These are phyloP conservation scores for Coregonus clupeaformis DNA, from an alignment of 2,113 vertebrate species.

Conservation along the genomic window DNA sequence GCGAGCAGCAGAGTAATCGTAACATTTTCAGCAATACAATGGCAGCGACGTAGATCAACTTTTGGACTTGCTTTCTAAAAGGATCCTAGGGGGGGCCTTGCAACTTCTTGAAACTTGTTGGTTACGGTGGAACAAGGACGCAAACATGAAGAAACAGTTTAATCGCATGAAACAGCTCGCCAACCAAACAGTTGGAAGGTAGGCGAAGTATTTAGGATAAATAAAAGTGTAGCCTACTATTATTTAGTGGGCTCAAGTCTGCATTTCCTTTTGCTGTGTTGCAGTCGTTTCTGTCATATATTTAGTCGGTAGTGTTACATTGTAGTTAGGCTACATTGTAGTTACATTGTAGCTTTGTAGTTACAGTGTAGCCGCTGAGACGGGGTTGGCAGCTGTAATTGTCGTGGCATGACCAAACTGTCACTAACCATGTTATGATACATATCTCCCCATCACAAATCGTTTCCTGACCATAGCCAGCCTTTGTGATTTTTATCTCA, in stretches of 20 bases:
- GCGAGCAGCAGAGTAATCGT: constrained; percentile 10
- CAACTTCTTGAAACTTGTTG: constrained; percentile 45
- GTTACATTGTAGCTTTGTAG: too few relatives aligned
- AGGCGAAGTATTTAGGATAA: constrained; percentile 37
- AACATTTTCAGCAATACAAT: constrained; percentile 42
- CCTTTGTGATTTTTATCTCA: background rate
- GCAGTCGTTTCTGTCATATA: background rate
- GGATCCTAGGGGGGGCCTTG: constrained; percentile 27
- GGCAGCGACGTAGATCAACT: constrained; percentile 62
- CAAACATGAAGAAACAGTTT: constrained; percentile 93
- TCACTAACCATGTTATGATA: background rate
- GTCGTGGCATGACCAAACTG: background rate
- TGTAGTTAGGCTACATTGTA: too few relatives aligned
- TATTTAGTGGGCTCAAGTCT: too few relatives aligned
- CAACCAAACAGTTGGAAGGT: constrained; percentile 96
- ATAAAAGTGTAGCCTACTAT: too few relatives aligned
- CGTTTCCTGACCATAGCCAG: background rate
- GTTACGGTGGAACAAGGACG: constrained; percentile 2
- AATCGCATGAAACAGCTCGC: constrained; percentile 94
- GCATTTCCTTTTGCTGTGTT: background rate
- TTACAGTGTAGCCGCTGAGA: too few relatives aligned
- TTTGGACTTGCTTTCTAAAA: constrained; percentile 42
- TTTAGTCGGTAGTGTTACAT: too few relatives aligned
- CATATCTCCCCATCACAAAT: background rate
- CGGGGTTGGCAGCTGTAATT: too few relatives aligned